Base-by-base conservation (phyloP, 2,888 invertebrate species). In the Pyralis farinalis region DNA sequence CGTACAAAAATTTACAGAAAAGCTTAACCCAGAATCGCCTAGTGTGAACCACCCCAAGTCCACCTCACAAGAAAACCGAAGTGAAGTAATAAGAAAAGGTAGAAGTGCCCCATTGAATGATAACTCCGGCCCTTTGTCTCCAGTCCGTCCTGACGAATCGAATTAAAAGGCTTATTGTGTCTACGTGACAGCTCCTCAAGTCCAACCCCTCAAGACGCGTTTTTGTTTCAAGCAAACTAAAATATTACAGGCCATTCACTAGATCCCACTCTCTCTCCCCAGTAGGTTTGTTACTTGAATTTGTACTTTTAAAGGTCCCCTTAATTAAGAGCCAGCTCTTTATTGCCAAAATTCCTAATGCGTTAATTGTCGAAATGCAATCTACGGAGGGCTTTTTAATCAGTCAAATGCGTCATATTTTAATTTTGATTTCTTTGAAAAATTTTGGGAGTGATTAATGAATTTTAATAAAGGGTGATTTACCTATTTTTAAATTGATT, bases 131-230 rank as follows among this genome's bases (percentile, higher is more conserved):
- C 78, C 84, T 87, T 87, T 88, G 87, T 88, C 85, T 80, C 75
- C 60, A 53, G 86, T 81, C 84, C 86, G 82, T 82, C 87, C 79
- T 84, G 88, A 87, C 84, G 88, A 86, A 87, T 88, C 87, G 87
- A 88, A 88, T 87, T 87, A 86, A 87, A 88, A 87, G 87, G 88
- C 87, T 88, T 87, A 88, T 86, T 87, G 87, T 87, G 88, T 87
- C 86, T 81, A 87, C 87, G 87, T 88, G 88, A 86, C 87, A 83
- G 84, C 72, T 64, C 58, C 58, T 64, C 63, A 63, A 62, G 74
- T 33, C 44, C 47, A 40, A 51, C 44, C 76, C 78, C 73, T 69
- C 71, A 60, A 56, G 64, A 64, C 66, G 60, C 60, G 74, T 85
- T 88, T 84, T 87, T 88, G 86, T 87, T 81, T 85, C 84, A 79